Percentiles rank a stretch among this genome's conserved stretches.
phyloP scores from a whole-genome alignment of 2,888 invertebrate genomes.

The Palloptera scutellata region DNA sequence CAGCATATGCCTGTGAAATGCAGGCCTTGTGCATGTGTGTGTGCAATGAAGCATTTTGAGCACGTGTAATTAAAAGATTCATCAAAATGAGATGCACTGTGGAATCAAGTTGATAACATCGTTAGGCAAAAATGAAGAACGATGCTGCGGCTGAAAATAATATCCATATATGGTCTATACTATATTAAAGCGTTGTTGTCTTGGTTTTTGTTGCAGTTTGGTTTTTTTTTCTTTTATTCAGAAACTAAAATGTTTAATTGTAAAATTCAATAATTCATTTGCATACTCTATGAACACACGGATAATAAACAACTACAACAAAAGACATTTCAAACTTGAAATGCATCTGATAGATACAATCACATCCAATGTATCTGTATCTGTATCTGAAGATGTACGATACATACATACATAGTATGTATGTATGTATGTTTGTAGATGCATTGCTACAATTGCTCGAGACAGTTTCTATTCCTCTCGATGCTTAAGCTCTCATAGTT shows the following conservation, averaged over 20 bases:
- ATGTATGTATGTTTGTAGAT: conserved; percentile 48
- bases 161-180: too few species aligned
- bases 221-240: too few species aligned
- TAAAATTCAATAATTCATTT: conserved; percentile 48
- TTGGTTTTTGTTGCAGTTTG: too few species aligned
- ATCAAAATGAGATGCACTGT: too few species aligned
- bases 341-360: conserved; percentile 61
- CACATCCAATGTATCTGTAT: conserved; percentile 38
- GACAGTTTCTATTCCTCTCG: conserved; percentile 17
- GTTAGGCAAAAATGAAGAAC: background rate
- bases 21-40: background rate
- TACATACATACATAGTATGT: too few species aligned
- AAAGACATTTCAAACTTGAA: conserved; percentile 57
- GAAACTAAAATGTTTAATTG: conserved; percentile 18
- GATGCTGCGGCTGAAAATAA: too few species aligned
- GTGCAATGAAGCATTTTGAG: background rate
- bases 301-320: conserved; percentile 16
- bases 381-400: background rate
- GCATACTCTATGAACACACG: conserved; percentile 42
- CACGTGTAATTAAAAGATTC: background rate
- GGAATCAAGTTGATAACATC: background rate
- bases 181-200: too few species aligned
- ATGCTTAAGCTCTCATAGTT: conserved; percentile 12
- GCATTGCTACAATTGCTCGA: conserved; percentile 35
- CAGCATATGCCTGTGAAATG: conserved; percentile 4